Conservation (phyloP, 2,888 invertebrate species). For the Leptogaster cylindrica region DNA sequence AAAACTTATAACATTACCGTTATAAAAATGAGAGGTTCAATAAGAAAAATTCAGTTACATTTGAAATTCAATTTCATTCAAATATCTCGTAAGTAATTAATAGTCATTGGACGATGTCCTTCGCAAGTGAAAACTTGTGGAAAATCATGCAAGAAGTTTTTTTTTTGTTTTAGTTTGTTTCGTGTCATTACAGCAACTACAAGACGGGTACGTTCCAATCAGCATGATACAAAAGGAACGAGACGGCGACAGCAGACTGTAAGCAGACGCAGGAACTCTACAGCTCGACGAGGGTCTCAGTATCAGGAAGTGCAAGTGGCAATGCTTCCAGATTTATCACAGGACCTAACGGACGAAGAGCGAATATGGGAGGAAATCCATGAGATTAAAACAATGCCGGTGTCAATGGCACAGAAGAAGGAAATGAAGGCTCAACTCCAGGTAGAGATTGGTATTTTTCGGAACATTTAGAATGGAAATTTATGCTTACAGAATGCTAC, state of each 20-base stretch:
- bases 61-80: no score
- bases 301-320: conserved; percentile 74
- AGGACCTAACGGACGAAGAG: conserved; percentile 75
- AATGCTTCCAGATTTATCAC: conserved; percentile 81
- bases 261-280: conserved; percentile 64
- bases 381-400: conserved; percentile 83
- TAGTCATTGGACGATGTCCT: no score
- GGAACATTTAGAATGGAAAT: conserved; percentile 39
- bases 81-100: no score
- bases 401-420: conserved; percentile 81
- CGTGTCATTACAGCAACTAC: conserved; percentile 65
- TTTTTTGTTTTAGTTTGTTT: no score
- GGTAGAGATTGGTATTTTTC: conserved; percentile 62
- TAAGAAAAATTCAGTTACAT: no score
- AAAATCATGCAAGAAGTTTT: no score
- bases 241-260: conserved; percentile 67
- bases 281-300: conserved; percentile 63
- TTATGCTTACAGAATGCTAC: conserved; percentile 72
- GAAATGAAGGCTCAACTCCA: conserved; percentile 79
- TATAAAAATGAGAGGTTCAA: no score
- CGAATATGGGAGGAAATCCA: conserved; percentile 85
- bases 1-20: no score
- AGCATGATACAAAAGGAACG: conserved; percentile 69
- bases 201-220: conserved; percentile 69
- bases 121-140: no score